A percentile compares a stretch with the other conserved stretches of the same genome.
Evolutionary conservation across 2,888 invertebrate species (phyloP).

Genomic region (Merodon equestris): DNA sequence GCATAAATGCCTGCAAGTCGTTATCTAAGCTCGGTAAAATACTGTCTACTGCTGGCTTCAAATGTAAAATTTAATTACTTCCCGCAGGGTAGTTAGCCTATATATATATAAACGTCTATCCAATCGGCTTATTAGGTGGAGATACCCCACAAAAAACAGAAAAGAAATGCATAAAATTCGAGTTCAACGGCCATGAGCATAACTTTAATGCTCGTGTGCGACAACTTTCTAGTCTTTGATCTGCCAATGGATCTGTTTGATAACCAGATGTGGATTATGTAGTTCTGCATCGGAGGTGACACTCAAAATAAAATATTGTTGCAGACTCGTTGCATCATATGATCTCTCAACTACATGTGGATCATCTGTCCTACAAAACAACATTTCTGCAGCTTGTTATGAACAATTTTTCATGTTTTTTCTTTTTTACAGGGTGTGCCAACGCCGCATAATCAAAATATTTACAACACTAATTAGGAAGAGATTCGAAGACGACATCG

Average conservation of each 20-base stretch:
- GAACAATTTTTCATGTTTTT: slow-evolving; percentile 3
- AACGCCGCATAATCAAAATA: slow-evolving; percentile 40
- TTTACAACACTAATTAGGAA: slow-evolving; percentile 18
- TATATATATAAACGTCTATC: too few species aligned
- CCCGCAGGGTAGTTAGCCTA: too few species aligned
- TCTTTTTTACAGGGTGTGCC: slow-evolving; percentile 52
- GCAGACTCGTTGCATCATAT: slow-evolving; percentile 7
- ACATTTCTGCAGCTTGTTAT: too few species aligned
- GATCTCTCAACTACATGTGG: not conserved
- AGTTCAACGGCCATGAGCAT: not conserved
- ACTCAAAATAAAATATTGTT: not conserved
- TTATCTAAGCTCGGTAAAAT: too few species aligned
- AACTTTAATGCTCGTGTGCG: not conserved
- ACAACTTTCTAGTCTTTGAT: slow-evolving; percentile 32
- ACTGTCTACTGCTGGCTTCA: too few species aligned
- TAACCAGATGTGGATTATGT: not conserved
- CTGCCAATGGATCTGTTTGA: slow-evolving; percentile 14
- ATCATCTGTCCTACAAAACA: too few species aligned
- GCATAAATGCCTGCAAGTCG: too few species aligned
- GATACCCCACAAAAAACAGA: not conserved
- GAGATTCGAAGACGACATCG: too few species aligned
- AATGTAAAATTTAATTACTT: too few species aligned
- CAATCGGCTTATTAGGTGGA: too few species aligned
- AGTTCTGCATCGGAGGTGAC: not conserved
- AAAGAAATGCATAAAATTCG: slow-evolving; percentile 6